Percentiles rank a stretch among this genome's conserved stretches.
Conservation (phyloP, 2,113 vertebrate species). For the Capreolus pygargus region DNA sequence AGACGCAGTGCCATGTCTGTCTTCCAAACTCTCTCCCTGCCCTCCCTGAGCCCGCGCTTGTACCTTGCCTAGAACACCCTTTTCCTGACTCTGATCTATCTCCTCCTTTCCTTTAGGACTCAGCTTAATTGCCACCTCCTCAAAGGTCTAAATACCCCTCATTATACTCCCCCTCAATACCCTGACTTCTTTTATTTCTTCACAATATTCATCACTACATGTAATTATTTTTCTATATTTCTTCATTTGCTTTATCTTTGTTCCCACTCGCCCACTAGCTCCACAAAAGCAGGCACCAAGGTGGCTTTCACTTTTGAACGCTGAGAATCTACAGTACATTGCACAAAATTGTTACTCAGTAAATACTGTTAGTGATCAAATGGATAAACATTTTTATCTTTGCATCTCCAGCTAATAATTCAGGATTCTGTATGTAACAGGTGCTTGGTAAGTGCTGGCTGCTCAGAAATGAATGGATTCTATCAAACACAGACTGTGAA, state of each 20-base stretch:
- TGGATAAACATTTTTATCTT: background rate
- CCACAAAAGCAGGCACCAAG: background rate
- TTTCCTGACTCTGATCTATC: background rate
- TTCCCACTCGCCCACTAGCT: background rate
- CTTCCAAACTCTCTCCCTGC: background rate
- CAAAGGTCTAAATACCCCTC: background rate
- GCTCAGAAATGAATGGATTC: background rate
- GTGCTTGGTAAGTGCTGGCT: background rate
- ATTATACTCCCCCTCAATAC: background rate
- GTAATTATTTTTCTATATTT: background rate
- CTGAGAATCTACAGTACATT: background rate
- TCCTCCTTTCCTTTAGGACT: background rate
- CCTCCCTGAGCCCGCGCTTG: background rate
- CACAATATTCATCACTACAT: background rate
- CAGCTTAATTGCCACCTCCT: background rate
- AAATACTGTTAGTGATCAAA: background rate
- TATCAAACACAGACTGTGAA: background rate
- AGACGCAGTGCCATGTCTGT: background rate
- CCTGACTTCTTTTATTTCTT: background rate
- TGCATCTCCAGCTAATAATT: background rate
- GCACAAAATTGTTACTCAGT: background rate
- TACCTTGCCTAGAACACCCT: background rate
- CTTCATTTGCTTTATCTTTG: background rate
- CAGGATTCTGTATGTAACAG: background rate
- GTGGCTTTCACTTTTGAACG: background rate